Percentiles rank a stretch among this genome's conserved stretches.
Evolutionary conservation across 2,888 invertebrate species (phyloP).

Genomic region (Cryptocephalus moraei): DNA sequence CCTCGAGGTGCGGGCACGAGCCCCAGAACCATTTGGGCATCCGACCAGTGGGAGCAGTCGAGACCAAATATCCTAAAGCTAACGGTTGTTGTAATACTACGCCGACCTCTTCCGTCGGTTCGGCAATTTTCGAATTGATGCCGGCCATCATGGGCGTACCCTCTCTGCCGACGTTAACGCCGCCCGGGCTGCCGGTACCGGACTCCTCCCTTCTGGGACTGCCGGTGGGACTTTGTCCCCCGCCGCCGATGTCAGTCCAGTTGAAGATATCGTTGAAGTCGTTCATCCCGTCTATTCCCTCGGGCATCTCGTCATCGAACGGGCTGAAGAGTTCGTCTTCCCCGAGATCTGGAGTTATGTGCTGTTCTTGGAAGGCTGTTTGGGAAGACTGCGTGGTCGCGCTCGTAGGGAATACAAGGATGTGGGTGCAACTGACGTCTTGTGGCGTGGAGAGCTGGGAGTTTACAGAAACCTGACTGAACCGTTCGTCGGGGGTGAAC

Average conservation of each 20-base stretch:
- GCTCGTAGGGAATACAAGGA: conserved; percentile 95
- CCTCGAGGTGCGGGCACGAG: conserved; percentile 85
- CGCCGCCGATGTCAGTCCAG: conserved; percentile 48
- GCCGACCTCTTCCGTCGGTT: conserved; percentile 52
- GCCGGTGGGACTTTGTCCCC: conserved; percentile 46
- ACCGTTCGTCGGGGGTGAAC: conserved; percentile 87
- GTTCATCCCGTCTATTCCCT: conserved; percentile 54
- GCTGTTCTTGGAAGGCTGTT: conserved; percentile 56
- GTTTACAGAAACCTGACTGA: conserved; percentile 75
- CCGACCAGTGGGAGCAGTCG: conserved; percentile 86
- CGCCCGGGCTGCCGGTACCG: conserved; percentile 42
- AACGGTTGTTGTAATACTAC: conserved; percentile 93
- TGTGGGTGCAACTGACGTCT: conserved; percentile 95
- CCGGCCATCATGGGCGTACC: conserved; percentile 40
- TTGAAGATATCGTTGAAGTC: conserved; percentile 72
- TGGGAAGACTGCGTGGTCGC: conserved; percentile 82
- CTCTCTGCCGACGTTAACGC: conserved; percentile 33
- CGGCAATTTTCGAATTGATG: conserved; percentile 30
- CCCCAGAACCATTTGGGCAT: conserved; percentile 99
- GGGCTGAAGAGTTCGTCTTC: conserved; percentile 55
- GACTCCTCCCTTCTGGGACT: conserved; percentile 20
- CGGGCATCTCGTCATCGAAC: conserved; percentile 39
- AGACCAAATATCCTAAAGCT: conserved; percentile 94
- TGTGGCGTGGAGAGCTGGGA: conserved; percentile 89
- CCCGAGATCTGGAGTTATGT: conserved; percentile 55